These are phyloP conservation scores for Teleogryllus occipitalis DNA, from an alignment of 1,140 invertebrate species.

Conservation along the genomic window DNA sequence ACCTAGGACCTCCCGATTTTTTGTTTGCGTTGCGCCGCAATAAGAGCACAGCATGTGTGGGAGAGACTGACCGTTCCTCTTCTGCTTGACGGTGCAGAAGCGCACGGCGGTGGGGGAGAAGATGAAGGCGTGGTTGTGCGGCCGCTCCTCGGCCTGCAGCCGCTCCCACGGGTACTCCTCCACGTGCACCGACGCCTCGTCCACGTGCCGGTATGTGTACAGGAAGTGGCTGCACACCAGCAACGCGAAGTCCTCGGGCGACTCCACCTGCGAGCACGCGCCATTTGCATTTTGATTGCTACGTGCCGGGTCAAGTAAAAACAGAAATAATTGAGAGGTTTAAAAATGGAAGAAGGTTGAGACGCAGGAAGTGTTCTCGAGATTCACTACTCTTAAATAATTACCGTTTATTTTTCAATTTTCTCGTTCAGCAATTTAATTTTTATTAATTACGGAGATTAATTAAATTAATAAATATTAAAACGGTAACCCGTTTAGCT, in stretches of 20 bases:
- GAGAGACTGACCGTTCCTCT: conserved; percentile 47
- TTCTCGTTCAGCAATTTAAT: no score
- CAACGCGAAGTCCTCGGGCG: conserved; percentile 63
- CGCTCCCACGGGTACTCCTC: conserved; percentile 66
- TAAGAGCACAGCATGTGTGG: background rate
- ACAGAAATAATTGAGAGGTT: background rate
- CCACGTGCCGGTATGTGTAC: conserved; percentile 59
- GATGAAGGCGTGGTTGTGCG: conserved; percentile 67
- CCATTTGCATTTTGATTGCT: background rate
- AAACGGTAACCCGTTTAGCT: no score
- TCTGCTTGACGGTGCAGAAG: conserved; percentile 53
- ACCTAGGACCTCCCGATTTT: no score
- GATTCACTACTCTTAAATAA: background rate
- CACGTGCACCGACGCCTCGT: conserved; percentile 54
- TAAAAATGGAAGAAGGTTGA: background rate
- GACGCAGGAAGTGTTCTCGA: background rate
- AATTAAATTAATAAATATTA: no score
- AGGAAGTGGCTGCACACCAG: conserved; percentile 61
- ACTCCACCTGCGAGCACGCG: conserved; percentile 40
- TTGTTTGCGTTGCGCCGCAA: background rate
- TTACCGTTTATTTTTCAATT: background rate
- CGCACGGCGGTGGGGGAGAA: conserved; percentile 52
- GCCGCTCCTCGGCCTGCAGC: conserved; percentile 43
- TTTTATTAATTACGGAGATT: no score
- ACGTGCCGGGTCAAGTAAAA: background rate